A percentile compares a stretch with the other conserved stretches of the same genome.
These are phyloP conservation scores for Lamprologus lemairii DNA, from an alignment of 2,113 vertebrate genomes.

Conservation along the genomic window DNA sequence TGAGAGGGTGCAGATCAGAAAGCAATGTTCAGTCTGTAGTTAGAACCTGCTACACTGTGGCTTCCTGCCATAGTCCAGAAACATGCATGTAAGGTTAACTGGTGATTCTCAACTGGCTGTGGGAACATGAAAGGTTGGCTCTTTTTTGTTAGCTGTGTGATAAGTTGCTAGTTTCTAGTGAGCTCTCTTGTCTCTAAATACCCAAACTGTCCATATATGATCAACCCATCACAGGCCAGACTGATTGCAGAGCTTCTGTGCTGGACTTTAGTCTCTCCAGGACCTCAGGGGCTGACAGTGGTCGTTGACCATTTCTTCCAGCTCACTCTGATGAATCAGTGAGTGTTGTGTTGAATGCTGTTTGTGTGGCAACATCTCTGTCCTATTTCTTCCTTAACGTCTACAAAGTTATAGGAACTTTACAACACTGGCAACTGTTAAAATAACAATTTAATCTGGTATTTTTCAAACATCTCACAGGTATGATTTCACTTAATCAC, in stretches of 20 bases:
- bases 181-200: not conserved
- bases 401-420: not conserved
- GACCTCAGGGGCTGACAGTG: not conserved
- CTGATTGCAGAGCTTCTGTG: not conserved
- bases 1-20: not conserved
- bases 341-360: not conserved
- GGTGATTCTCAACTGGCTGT: not conserved
- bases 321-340: not conserved
- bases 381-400: not conserved
- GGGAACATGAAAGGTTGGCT: not conserved
- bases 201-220: not conserved
- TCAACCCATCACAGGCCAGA: not conserved
- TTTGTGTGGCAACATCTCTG: not conserved
- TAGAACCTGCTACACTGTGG: not conserved
- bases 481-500: not conserved
- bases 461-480: not conserved
- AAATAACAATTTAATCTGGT: not conserved
- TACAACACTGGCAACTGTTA: not conserved
- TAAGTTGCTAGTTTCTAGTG: not conserved
- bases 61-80: not conserved
- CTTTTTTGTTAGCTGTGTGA: not conserved
- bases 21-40: not conserved
- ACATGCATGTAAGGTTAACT: not conserved
- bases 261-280: not conserved
- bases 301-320: not conserved